These are phyloP conservation scores for Poeciliopsis gracilis DNA, from an alignment of 2,797 vertebrate species.

Conservation along the genomic window DNA sequence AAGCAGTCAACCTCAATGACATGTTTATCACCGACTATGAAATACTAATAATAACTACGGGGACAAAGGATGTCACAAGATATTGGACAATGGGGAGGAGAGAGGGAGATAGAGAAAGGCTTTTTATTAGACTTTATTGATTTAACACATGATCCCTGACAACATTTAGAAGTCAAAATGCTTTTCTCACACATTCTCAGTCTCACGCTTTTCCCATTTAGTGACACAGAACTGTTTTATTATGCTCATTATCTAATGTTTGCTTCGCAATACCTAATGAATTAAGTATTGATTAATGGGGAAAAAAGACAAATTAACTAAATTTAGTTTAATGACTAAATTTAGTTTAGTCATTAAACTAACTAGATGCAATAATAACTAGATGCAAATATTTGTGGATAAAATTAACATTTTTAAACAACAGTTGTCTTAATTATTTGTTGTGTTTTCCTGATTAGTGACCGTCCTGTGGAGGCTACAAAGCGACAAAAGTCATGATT, in stretches of 20 bases:
- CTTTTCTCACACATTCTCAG: background rate
- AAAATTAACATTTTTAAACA: background rate
- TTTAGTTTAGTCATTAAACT: too few species aligned
- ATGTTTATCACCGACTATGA: background rate
- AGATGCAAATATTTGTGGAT: background rate
- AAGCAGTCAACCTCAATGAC: background rate
- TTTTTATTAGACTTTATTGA: conserved; percentile 10
- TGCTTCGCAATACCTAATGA: background rate
- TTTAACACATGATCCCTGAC: background rate
- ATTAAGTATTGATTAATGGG: background rate
- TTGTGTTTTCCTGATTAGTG: too few species aligned
- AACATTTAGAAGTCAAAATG: conserved; percentile 7
- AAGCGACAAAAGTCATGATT: too few species aligned
- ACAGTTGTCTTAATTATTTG: background rate
- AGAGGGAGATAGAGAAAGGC: conserved; percentile 4
- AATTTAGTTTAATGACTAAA: background rate
- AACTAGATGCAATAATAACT: background rate
- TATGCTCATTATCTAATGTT: background rate
- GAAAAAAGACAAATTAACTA: background rate
- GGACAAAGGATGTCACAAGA: background rate
- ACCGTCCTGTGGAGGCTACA: too few species aligned
- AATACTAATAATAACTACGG: background rate
- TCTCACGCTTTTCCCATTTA: background rate
- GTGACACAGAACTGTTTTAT: background rate
- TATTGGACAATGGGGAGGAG: background rate